Conservation (phyloP, 2,888 invertebrate species). For the Meteorus cinctellus region DNA sequence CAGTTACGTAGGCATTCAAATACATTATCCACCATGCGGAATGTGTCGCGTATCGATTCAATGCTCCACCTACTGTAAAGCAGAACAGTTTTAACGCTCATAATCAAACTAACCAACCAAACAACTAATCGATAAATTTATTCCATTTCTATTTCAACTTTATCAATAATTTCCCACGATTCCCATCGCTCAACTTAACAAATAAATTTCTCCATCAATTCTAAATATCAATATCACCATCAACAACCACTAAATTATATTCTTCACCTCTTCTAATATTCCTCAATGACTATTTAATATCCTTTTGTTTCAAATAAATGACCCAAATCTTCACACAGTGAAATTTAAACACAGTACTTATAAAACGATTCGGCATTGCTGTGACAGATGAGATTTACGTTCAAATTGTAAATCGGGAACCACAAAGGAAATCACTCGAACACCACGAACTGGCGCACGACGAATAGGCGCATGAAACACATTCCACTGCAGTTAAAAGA, state of each 20-base stretch:
- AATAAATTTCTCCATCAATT: too few relatives aligned
- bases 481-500: slow-evolving; percentile 18
- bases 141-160: background rate
- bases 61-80: slow-evolving; percentile 66
- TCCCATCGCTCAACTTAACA: background rate
- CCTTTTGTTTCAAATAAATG: slow-evolving; percentile 16
- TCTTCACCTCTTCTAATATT: background rate
- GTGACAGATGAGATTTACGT: slow-evolving; percentile 38
- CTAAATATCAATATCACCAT: too few relatives aligned
- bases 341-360: background rate
- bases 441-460: background rate
- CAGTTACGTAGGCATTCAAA: slow-evolving; percentile 55
- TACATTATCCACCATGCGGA: slow-evolving; percentile 44
- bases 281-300: background rate
- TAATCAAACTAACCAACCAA: slow-evolving; percentile 51
- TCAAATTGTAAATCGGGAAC: slow-evolving; percentile 29
- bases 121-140: slow-evolving; percentile 41
- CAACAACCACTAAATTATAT: too few relatives aligned
- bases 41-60: slow-evolving; percentile 49
- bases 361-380: slow-evolving; percentile 15
- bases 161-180: background rate
- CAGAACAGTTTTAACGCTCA: slow-evolving; percentile 53
- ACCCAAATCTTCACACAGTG: slow-evolving; percentile 21
- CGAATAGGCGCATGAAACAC: background rate
- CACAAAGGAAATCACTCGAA: slow-evolving; percentile 22